Evolutionary conservation across 1,140 invertebrate genomes (phyloP).

Genomic region (Tetramorium alpestre): DNA sequence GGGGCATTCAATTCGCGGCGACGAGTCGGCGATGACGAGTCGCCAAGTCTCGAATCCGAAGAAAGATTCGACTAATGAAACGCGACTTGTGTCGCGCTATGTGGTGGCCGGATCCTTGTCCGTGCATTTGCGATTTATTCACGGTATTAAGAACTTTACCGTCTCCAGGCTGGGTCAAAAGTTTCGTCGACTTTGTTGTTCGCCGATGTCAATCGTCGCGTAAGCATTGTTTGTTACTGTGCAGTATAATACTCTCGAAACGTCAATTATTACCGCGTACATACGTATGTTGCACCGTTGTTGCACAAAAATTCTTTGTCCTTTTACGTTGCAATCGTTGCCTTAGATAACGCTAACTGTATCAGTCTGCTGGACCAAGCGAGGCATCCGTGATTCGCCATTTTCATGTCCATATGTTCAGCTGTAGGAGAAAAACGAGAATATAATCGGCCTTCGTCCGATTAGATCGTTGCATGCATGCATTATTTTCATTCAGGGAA

Average conservation of each 20-base stretch:
- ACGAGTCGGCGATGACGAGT: constrained; percentile 47
- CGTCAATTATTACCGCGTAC: not conserved
- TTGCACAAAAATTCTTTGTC: not conserved
- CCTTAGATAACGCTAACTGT: not conserved
- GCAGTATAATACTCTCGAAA: not conserved
- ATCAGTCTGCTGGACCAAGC: not conserved
- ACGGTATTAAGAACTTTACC: constrained; percentile 45
- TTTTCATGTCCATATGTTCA: constrained; percentile 11
- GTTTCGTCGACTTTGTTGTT: constrained; percentile 2
- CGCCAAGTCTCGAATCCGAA: constrained; percentile 27
- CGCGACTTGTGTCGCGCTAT: constrained; percentile 12
- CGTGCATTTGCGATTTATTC: not conserved
- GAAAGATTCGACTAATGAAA: constrained; percentile 60
- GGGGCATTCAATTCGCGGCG: constrained; percentile 63
- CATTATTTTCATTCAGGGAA: constrained; percentile 49
- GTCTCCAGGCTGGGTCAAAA: constrained; percentile 42
- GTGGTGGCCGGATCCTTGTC: not conserved
- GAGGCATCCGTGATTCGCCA: not conserved
- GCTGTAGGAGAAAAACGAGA: constrained; percentile 3
- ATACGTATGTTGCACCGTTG: too few species aligned
- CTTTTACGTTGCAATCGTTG: not conserved
- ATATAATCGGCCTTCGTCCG: not conserved
- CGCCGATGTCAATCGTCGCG: constrained; percentile 20
- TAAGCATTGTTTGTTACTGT: not conserved
- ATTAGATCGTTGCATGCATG: not conserved